A percentile compares a stretch with the other conserved stretches of the same genome.
Conservation (phyloP, 2,113 vertebrate species). For the Nibea coibor region DNA sequence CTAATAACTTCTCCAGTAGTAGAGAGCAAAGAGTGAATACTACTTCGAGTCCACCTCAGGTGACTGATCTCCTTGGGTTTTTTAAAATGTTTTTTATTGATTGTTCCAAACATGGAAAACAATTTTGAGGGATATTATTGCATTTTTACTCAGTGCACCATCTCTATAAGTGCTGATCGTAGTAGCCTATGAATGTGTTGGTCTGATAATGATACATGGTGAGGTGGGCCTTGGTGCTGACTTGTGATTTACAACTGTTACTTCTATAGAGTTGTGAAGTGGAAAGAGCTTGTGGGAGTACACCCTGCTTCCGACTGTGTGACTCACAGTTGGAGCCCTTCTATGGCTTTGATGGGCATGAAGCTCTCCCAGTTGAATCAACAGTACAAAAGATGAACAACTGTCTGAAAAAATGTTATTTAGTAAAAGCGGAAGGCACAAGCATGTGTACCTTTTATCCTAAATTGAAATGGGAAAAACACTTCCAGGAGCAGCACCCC, state of each 20-base stretch:
- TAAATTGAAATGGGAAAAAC: no score
- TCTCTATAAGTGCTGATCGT: background rate
- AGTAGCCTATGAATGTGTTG: background rate
- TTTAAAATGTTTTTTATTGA: background rate
- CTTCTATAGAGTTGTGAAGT: no score
- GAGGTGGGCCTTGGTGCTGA: no score
- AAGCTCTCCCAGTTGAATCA: background rate
- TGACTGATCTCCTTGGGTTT: background rate
- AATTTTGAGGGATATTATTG: background rate
- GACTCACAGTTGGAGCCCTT: background rate
- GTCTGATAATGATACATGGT: no score
- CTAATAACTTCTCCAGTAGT: background rate
- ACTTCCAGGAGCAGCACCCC: no score
- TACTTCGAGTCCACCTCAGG: background rate
- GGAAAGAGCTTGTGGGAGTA: no score
- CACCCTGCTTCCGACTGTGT: no score
- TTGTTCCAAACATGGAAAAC: background rate
- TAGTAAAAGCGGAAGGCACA: background rate
- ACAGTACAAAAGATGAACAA: background rate
- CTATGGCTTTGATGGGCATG: background rate
- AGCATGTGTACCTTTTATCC: no score
- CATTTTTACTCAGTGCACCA: background rate
- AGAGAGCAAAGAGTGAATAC: background rate
- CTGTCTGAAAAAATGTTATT: background rate
- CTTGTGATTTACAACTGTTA: no score